Evolutionary conservation across 1,140 invertebrate genomes (phyloP).

Genomic region (Lepidostoma basale): DNA sequence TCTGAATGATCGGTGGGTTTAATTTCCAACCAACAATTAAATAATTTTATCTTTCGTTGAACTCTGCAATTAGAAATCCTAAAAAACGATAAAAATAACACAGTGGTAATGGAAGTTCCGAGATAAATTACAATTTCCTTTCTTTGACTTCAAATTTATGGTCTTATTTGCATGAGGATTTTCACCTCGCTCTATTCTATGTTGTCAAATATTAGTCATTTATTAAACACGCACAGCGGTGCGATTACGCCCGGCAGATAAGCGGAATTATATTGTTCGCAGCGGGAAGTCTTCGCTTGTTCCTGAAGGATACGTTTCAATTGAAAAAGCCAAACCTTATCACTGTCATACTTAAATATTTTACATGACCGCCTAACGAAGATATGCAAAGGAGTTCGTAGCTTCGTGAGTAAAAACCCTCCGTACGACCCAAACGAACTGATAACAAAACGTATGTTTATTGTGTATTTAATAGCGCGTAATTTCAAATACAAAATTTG

Average conservation of each 20-base stretch:
- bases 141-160: conserved; percentile 25
- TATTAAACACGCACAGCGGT: conserved; percentile 34
- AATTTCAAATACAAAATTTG: background rate
- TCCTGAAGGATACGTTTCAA: conserved; percentile 18
- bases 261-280: conserved; percentile 40
- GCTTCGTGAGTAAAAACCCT: conserved; percentile 1
- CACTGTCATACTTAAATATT: conserved; percentile 27
- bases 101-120: conserved; percentile 24
- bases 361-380: background rate
- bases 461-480: conserved; percentile 13
- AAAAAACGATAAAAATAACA: conserved; percentile 27
- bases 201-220: conserved; percentile 41
- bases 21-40: conserved; percentile 16
- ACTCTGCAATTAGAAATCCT: conserved; percentile 18
- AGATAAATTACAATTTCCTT: conserved; percentile 32
- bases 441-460: conserved; percentile 14
- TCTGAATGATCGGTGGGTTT: conserved; percentile 8
- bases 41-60: conserved; percentile 20
- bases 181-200: conserved; percentile 17
- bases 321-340: conserved; percentile 20
- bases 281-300: conserved; percentile 24
- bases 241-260: conserved; percentile 27
- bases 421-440: too few species aligned
- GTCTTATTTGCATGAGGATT: conserved; percentile 30
- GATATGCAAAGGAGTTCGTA: conserved; percentile 9